Evolutionary conservation across 2,888 invertebrate species (phyloP).

Genomic region (Ormia ochracea): DNA sequence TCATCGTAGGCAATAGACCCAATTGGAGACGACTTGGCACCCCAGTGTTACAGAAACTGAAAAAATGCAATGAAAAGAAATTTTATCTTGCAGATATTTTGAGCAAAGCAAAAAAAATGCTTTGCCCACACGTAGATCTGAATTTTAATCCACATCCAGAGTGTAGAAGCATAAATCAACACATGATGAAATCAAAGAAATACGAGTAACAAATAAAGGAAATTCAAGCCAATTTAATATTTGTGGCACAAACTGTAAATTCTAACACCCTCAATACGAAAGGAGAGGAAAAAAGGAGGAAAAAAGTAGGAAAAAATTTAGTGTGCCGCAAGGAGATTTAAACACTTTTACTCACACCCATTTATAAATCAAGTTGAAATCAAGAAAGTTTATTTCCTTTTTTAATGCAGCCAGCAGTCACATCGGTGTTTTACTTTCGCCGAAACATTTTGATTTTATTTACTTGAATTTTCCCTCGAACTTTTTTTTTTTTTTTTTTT

Average conservation of each 20-base stretch:
- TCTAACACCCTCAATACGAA: slow-evolving; percentile 15
- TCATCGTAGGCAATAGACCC: no score
- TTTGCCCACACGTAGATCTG: slow-evolving; percentile 25
- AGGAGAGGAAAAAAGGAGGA: not conserved
- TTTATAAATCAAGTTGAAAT: slow-evolving; percentile 8
- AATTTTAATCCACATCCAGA: slow-evolving; percentile 12
- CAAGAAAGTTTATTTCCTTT: slow-evolving; percentile 20
- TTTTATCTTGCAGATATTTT: slow-evolving; percentile 9
- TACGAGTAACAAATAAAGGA: not conserved
- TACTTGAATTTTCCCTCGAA: not conserved
- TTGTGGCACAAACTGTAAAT: slow-evolving; percentile 18
- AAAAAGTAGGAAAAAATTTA: no score
- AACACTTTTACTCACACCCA: slow-evolving; percentile 50
- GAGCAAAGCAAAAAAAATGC: not conserved
- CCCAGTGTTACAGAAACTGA: slow-evolving; percentile 23
- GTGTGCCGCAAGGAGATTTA: slow-evolving; percentile 31
- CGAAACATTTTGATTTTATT: slow-evolving; percentile 31
- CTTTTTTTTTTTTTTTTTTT: slow-evolving; percentile 1
- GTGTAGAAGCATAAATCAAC: slow-evolving; percentile 27
- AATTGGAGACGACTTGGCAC: slow-evolving; percentile 8
- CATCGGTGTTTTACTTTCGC: slow-evolving; percentile 56
- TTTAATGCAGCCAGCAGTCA: not conserved
- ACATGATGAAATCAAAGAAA: not conserved
- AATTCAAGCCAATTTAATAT: slow-evolving; percentile 46
- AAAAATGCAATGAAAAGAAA: slow-evolving; percentile 23